Evolutionary conservation across 1,140 invertebrate species (phyloP), one percentile per base, ranked within the genome.

Genomic region (Atopsyche davidsoni): DNA sequence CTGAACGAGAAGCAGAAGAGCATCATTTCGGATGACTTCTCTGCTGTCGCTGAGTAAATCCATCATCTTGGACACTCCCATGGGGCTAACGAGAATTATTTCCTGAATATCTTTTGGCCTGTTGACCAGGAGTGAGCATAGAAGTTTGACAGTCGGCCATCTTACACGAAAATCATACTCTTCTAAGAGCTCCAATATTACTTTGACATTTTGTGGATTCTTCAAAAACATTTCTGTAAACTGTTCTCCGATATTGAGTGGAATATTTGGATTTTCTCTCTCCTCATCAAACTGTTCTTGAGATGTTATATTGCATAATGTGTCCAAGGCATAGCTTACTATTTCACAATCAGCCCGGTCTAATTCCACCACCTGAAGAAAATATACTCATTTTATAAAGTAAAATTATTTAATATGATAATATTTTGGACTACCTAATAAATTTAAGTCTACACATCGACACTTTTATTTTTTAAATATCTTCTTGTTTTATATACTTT

Each of bases 211-310:
- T 51, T 94, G 89, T 11, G 80, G 72, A 58, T 88, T 84, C 70
- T 98, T 98, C 4, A 97, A 87, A 64, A 98, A 96, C 76, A 98
- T 97, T 77, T 99, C 96, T 3, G 96, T 96, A 64, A 99, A 98
- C 65, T 97, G 92, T 64, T 91, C 88, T 7, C 96, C 95, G 39
- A 82, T 77, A 59, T 82, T 82, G n/a, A 79, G 70, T 1, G 76
- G 72, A 10, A 81, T 70, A 13, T 70, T 64, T 4, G 73, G 74
- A 55, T 78, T 76, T 40, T 81, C 78, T 69, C 82, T 80, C 73
- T 91, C 87, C 67, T 90, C 87, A 21, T 91, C 86, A 61, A 89
- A 86, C 25, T 81, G 77, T 64, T 92, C 85, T 59, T 86, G 83
- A 14, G 83, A 86, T 50, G 92, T 92, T 45, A 98, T 81, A 70